These are phyloP conservation scores for Perdita meconis DNA, from an alignment of 2,888 invertebrate species.

Conservation along the genomic window DNA sequence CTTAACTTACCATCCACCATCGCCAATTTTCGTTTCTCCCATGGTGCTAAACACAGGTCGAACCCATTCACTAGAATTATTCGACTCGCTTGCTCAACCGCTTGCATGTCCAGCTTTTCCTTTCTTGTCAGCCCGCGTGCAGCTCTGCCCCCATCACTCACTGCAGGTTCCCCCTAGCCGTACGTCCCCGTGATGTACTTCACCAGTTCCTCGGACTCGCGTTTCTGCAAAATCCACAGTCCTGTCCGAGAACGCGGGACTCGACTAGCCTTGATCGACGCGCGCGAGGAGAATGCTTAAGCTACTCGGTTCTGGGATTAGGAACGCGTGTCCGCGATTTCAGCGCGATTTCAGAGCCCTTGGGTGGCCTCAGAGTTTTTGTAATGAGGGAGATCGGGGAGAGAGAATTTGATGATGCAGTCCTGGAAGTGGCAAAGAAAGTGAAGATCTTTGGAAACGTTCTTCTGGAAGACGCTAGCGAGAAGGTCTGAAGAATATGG, in stretches of 20 bases:
- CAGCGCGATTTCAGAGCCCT: too few relatives aligned
- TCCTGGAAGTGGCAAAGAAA: too few relatives aligned
- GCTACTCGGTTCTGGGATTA: not conserved
- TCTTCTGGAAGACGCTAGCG: too few relatives aligned
- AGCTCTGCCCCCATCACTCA: slow-evolving; percentile 21
- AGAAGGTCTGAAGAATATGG: too few relatives aligned
- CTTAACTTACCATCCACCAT: too few relatives aligned
- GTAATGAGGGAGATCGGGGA: too few relatives aligned
- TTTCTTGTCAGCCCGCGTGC: slow-evolving; percentile 35
- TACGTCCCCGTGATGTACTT: slow-evolving; percentile 5
- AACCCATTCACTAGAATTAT: slow-evolving; percentile 51
- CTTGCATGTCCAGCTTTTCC: slow-evolving; percentile 51
- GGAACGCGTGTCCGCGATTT: not conserved
- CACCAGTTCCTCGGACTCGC: slow-evolving; percentile 3
- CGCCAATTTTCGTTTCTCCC: slow-evolving; percentile 68
- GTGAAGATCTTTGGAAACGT: too few relatives aligned
- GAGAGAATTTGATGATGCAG: too few relatives aligned
- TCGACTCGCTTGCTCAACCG: slow-evolving; percentile 30
- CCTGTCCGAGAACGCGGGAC: slow-evolving; percentile 39
- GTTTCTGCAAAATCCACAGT: slow-evolving; percentile 36
- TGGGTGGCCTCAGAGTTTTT: too few relatives aligned
- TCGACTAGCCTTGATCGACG: slow-evolving; percentile 44
- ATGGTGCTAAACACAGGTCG: slow-evolving; percentile 42
- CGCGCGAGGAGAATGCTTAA: slow-evolving; percentile 33
- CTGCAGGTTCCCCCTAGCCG: not conserved